These are phyloP conservation scores for Zootoca vivipara DNA, from an alignment of 2,113 vertebrate genomes.

Conservation along the genomic window DNA sequence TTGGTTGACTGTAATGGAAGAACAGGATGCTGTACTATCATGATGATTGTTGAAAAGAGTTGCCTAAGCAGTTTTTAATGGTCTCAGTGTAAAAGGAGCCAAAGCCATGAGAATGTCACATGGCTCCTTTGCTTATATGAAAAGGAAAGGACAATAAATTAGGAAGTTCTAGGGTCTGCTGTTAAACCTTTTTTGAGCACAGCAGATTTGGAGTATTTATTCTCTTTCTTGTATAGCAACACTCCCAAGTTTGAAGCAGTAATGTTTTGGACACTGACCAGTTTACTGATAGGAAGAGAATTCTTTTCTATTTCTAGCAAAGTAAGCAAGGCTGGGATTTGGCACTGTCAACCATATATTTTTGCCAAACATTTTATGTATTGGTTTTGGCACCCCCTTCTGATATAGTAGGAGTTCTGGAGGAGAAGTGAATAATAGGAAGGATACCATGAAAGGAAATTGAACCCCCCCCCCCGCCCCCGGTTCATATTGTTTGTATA, in stretches of 20 bases:
- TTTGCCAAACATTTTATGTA: conserved; percentile 52
- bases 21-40: too few species aligned
- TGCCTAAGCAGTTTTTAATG: not conserved
- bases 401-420: conserved; percentile 34
- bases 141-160: conserved; percentile 1
- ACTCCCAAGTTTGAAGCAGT: conserved; percentile 41
- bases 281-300: conserved; percentile 66
- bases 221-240: conserved; percentile 46
- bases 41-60: not conserved
- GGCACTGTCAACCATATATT: conserved; percentile 28
- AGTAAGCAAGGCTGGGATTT: conserved; percentile 54
- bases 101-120: not conserved
- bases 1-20: too few species aligned
- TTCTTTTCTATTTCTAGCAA: conserved; percentile 62
- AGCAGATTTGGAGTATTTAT: conserved; percentile 18
- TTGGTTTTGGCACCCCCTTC: conserved; percentile 50
- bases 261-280: conserved; percentile 43
- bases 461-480: not conserved
- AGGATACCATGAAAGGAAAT: conserved; percentile 46
- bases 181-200: conserved; percentile 34
- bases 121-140: not conserved
- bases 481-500: conserved; percentile 7
- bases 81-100: accelerated
- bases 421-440: conserved; percentile 54
- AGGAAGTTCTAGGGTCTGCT: conserved; percentile 21